These are phyloP conservation scores for Drosophila nannoptera DNA, from an alignment of 1,140 invertebrate species.

Conservation along the genomic window DNA sequence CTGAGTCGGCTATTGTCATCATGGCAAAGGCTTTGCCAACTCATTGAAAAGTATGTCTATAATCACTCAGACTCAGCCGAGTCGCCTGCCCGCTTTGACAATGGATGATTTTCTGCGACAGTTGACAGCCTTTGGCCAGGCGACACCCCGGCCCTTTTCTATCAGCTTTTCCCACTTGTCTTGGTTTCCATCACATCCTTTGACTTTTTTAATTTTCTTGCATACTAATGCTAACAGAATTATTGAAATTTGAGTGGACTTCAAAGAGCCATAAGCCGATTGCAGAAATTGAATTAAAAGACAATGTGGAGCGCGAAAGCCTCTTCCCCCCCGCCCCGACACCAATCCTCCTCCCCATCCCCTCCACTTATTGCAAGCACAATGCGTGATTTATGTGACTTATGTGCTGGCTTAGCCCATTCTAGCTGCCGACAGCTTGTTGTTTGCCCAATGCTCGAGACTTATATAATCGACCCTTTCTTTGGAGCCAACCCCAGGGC, in stretches of 20 bases:
- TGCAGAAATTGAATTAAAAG: constrained; percentile 73
- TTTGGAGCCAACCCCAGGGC: constrained; percentile 25
- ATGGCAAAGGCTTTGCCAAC: constrained; percentile 70
- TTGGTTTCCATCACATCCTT: constrained; percentile 10
- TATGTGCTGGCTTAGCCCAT: constrained; percentile 43
- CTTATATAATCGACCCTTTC: constrained; percentile 66
- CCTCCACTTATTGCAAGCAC: constrained; percentile 21
- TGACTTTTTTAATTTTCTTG: constrained; percentile 58
- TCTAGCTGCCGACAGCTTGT: constrained; percentile 47
- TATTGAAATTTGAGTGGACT: constrained; percentile 77
- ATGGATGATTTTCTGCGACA: constrained; percentile 57
- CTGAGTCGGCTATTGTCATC: constrained; percentile 41
- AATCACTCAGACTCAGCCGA: constrained; percentile 62
- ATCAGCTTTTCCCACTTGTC: constrained; percentile 9
- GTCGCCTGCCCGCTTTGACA: constrained; percentile 59
- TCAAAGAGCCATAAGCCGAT: constrained; percentile 54
- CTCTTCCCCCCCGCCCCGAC: neutral
- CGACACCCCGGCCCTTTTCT: neutral
- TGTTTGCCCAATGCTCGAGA: constrained; percentile 71
- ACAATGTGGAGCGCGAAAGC: constrained; percentile 53
- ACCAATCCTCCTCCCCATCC: constrained; percentile 19
- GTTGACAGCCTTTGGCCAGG: constrained; percentile 49
- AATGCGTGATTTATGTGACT: constrained; percentile 75
- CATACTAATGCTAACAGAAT: constrained; percentile 62
- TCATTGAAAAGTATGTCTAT: constrained; percentile 73